A percentile compares a stretch with the other conserved stretches of the same genome.
Conservation (phyloP, 2,888 invertebrate species). For the Cephus nigrinus region DNA sequence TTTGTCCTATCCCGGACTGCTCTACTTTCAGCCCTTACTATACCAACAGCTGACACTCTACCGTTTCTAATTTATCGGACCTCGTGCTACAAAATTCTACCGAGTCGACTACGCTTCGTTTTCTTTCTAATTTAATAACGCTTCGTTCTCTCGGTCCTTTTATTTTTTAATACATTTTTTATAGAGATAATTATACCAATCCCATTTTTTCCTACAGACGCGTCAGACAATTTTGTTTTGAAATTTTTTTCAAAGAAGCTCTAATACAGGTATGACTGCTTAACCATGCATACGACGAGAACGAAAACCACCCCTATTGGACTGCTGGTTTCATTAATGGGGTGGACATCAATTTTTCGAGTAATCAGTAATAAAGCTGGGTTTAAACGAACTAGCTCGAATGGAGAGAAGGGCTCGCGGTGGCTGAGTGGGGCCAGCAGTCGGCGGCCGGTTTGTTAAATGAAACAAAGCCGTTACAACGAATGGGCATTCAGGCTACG, state of each 20-base stretch:
- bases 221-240: background rate
- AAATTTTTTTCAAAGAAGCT: background rate
- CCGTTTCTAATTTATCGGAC: conserved; percentile 39
- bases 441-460: conserved; percentile 55
- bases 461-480: conserved; percentile 62
- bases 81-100: background rate
- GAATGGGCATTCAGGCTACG: conserved; percentile 50
- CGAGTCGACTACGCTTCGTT: background rate
- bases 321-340: conserved; percentile 51
- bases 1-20: background rate
- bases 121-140: background rate
- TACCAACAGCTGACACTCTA: background rate
- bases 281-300: background rate
- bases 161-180: background rate
- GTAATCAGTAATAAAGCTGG: conserved; percentile 61
- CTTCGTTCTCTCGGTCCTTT: background rate
- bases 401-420: conserved; percentile 12
- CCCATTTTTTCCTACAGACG: background rate
- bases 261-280: background rate
- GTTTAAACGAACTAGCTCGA: conserved; percentile 49
- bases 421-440: conserved; percentile 26
- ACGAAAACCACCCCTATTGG: background rate
- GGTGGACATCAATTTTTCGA: conserved; percentile 56
- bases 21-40: background rate
- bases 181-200: background rate